phyloP scores from a whole-genome alignment of 2,797 vertebrate species.

The Coregonus sp. region DNA sequence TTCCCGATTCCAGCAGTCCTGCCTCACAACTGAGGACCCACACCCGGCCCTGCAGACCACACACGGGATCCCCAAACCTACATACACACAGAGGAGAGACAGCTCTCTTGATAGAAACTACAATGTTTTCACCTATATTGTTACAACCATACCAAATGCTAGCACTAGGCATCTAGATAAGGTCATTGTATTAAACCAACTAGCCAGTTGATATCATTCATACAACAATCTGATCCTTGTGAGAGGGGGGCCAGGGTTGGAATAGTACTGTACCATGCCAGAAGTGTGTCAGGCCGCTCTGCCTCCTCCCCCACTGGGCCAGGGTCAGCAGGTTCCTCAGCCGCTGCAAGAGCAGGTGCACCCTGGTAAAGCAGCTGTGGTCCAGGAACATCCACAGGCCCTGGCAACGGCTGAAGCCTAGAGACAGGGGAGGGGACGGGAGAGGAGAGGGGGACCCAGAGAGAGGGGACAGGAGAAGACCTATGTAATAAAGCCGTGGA shows the following conservation, averaged over 20 bases:
- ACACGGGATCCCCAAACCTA: constrained; percentile 50
- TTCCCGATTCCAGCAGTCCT: constrained; percentile 48
- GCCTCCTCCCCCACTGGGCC: constrained; percentile 46
- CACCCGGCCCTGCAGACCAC: constrained; percentile 35
- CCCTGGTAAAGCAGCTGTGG: constrained; percentile 47
- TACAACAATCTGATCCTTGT: background rate
- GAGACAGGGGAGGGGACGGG: background rate
- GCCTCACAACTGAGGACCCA: constrained; percentile 15
- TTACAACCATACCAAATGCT: background rate
- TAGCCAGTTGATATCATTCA: background rate
- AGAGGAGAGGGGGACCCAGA: background rate
- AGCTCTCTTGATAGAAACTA: background rate
- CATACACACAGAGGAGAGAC: background rate
- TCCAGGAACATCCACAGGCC: constrained; percentile 70
- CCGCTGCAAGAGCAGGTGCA: constrained; percentile 59
- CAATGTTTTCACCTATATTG: background rate
- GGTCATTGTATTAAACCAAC: background rate
- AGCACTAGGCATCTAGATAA: background rate
- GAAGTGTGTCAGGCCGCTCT: constrained; percentile 30
- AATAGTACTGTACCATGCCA: constrained; percentile 40
- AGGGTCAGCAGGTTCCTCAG: constrained; percentile 66
- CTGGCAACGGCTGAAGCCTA: constrained; percentile 62
- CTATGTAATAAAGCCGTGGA: background rate
- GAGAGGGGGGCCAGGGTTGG: background rate
- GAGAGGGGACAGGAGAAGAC: background rate